Percentiles rank a stretch among this genome's conserved stretches.
These are phyloP conservation scores for Bombus cullumanus DNA, from an alignment of 1,140 invertebrate genomes.

Conservation along the genomic window DNA sequence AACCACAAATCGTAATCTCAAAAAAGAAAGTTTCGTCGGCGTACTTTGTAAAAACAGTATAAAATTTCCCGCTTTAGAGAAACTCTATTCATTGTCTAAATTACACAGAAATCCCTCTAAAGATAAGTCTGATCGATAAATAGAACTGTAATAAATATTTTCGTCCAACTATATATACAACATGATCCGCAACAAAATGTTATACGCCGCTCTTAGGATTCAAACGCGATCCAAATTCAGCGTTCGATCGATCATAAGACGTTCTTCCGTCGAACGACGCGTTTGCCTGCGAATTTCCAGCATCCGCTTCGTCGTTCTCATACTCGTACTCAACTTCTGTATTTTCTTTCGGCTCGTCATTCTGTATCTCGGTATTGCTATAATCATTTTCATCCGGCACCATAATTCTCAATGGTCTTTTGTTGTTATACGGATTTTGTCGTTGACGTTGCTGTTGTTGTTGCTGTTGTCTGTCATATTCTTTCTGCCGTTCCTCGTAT, in stretches of 20 bases:
- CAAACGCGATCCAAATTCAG: conserved; percentile 73
- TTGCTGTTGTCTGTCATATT: conserved; percentile 35
- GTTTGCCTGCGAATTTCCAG: conserved; percentile 18
- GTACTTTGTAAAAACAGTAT: neutral
- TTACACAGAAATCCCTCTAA: conserved; percentile 13
- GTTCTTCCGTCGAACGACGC: conserved; percentile 38
- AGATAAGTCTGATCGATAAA: conserved; percentile 19
- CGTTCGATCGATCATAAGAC: conserved; percentile 41
- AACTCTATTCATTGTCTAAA: neutral
- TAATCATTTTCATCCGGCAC: conserved; percentile 78
- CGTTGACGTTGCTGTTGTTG: conserved; percentile 48
- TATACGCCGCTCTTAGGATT: conserved; percentile 50
- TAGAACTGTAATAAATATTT: conserved; percentile 28
- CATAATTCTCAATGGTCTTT: conserved; percentile 79
- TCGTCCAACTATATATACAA: conserved; percentile 34
- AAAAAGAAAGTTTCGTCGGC: neutral
- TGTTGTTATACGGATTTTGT: conserved; percentile 45
- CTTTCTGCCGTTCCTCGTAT: conserved; percentile 43
- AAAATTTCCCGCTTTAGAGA: neutral
- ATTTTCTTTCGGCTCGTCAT: conserved; percentile 60
- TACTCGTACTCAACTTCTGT: conserved; percentile 74
- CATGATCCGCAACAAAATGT: neutral
- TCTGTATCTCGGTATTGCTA: conserved; percentile 60
- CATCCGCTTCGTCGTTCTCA: conserved; percentile 69
- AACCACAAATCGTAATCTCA: neutral